Evolutionary conservation across 2,113 vertebrate species (phyloP).

Genomic region (Nesoenas mayeri): DNA sequence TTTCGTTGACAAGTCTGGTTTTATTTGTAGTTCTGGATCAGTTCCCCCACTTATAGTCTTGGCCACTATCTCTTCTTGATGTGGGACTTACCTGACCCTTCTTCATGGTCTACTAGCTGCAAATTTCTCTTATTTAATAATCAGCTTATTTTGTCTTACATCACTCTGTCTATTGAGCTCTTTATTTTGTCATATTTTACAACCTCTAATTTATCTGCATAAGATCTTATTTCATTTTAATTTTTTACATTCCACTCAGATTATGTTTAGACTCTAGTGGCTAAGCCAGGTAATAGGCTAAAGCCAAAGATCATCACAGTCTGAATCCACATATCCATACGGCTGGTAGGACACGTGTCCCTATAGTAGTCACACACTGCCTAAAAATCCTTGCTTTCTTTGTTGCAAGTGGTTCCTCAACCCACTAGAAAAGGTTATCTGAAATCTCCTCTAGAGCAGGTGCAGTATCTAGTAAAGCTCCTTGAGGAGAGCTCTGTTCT

Average conservation of each 20-base stretch:
- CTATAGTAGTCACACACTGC: not conserved
- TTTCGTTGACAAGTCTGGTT: not conserved
- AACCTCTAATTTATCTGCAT: not conserved
- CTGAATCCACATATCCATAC: not conserved
- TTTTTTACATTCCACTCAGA: not conserved
- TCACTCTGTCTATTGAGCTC: not conserved
- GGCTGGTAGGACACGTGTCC: not conserved
- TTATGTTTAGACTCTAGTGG: not conserved
- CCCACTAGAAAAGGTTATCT: not conserved
- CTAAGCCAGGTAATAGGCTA: not conserved
- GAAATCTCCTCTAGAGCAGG: not conserved
- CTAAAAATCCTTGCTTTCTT: not conserved
- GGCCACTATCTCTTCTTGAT: not conserved
- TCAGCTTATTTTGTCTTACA: not conserved
- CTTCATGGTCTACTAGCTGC: not conserved
- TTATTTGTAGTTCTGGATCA: slow-evolving; percentile 32
- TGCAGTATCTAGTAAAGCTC: not conserved
- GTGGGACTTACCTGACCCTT: not conserved
- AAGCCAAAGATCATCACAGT: not conserved
- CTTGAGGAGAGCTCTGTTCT: not conserved
- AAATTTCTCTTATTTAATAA: not conserved
- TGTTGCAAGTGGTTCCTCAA: not conserved
- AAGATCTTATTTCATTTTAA: not conserved
- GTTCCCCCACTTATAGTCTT: not conserved
- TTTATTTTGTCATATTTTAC: not conserved